Evolutionary conservation across 2,888 invertebrate species (phyloP).

Genomic region (Proisotoma minuta): DNA sequence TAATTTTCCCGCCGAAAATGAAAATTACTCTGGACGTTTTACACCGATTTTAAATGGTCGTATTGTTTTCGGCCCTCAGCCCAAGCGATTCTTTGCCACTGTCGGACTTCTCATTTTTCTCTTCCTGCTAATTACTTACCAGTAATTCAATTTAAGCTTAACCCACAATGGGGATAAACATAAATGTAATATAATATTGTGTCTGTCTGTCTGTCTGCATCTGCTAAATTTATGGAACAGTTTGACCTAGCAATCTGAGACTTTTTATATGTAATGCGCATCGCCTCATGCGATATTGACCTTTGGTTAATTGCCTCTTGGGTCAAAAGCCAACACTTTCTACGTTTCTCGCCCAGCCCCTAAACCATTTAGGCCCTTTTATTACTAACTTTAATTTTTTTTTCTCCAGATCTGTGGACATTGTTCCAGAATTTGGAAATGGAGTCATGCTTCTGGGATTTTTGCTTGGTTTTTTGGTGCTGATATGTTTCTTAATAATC

Average conservation of each 20-base stretch:
- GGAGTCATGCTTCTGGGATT: conserved; percentile 14
- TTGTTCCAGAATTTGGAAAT: conserved; percentile 1
- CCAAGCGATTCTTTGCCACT: neutral
- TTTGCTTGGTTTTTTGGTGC: neutral
- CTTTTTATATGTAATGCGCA: too few relatives aligned
- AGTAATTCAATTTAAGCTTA: neutral
- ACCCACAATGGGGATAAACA: too few relatives aligned
- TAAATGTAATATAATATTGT: too few relatives aligned
- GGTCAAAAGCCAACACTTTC: too few relatives aligned
- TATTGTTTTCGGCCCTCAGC: neutral
- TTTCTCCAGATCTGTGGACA: conserved; percentile 8
- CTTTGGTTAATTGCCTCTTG: too few relatives aligned
- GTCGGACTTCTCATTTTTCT: neutral
- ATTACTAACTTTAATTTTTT: neutral
- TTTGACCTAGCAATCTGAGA: too few relatives aligned
- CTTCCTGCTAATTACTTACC: neutral
- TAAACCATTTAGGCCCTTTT: too few relatives aligned
- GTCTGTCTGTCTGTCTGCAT: too few relatives aligned
- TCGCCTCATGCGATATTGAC: too few relatives aligned
- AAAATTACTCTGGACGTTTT: neutral
- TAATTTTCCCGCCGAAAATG: too few relatives aligned
- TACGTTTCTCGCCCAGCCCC: too few relatives aligned
- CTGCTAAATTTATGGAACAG: too few relatives aligned
- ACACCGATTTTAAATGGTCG: neutral
- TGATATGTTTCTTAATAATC: conserved; percentile 3